A percentile compares a stretch with the other conserved stretches of the same genome.
Conservation (phyloP, 2,797 vertebrate species). For the Sebastes baramenuke region DNA sequence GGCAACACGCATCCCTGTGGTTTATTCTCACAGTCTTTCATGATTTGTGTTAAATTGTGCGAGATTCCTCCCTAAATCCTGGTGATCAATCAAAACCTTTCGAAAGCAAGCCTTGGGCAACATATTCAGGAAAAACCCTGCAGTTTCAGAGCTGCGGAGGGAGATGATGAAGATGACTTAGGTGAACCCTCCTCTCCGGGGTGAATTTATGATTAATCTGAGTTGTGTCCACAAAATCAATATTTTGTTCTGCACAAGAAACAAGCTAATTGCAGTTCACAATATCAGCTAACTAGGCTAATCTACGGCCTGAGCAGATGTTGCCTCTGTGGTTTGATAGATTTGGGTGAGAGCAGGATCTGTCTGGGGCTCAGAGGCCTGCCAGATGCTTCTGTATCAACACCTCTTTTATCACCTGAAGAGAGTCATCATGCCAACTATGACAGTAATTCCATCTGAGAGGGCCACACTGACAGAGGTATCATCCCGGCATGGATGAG, state of each 20-base stretch:
- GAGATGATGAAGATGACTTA: conserved; percentile 38
- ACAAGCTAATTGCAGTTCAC: conserved; percentile 51
- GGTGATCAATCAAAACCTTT: conserved; percentile 74
- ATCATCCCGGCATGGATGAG: conserved; percentile 57
- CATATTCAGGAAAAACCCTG: conserved; percentile 68
- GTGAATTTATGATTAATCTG: conserved; percentile 46
- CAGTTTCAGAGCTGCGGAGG: conserved; percentile 28
- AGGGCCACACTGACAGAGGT: conserved; percentile 79
- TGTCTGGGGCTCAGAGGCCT: conserved; percentile 69
- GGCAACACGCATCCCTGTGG: conserved; percentile 39
- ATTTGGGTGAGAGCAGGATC: conserved; percentile 67
- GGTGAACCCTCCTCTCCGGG: background rate
- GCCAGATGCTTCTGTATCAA: conserved; percentile 80
- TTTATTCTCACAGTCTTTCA: conserved; percentile 53
- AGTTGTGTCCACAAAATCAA: conserved; percentile 44
- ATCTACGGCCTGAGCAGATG: conserved; percentile 48
- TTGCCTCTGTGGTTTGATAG: conserved; percentile 57
- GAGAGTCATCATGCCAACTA: conserved; percentile 78
- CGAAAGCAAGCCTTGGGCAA: conserved; percentile 71
- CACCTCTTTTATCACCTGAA: conserved; percentile 82
- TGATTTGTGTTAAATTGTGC: conserved; percentile 72
- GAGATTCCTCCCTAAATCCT: conserved; percentile 75
- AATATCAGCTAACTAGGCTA: conserved; percentile 54
- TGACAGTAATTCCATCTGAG: conserved; percentile 82
- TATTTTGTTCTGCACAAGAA: conserved; percentile 33